Percentiles rank a stretch among this genome's conserved stretches.
Evolutionary conservation across 1,140 invertebrate genomes (phyloP).

Genomic region (Drosophila pachea): DNA sequence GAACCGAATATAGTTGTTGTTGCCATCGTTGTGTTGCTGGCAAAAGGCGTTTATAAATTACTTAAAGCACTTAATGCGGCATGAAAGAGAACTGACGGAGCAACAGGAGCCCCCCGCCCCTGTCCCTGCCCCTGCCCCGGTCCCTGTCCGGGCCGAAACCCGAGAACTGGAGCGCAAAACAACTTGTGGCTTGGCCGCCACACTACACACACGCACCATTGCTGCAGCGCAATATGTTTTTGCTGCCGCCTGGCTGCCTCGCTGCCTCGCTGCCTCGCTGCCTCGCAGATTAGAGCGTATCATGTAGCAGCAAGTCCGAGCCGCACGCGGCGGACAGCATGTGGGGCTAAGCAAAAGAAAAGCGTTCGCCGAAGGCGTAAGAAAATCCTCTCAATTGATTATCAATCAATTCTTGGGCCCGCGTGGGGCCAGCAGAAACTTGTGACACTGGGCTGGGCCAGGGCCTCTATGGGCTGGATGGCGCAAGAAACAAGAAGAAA

Average conservation of each 20-base stretch:
- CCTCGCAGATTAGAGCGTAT: conserved; percentile 66
- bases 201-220: conserved; percentile 22
- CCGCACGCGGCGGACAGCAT: conserved; percentile 48
- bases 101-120: conserved; percentile 5
- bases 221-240: conserved; percentile 59
- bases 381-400: conserved; percentile 78
- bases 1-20: conserved; percentile 72
- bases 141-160: background rate
- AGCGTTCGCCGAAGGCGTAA: conserved; percentile 24
- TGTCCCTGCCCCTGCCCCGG: background rate
- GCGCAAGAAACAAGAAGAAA: no score
- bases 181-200: conserved; percentile 65
- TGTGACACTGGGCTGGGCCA: conserved; percentile 1
- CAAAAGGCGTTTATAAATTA: conserved; percentile 75
- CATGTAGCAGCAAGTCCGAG: conserved; percentile 74
- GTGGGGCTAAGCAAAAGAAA: background rate
- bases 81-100: conserved; percentile 40
- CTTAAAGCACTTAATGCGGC: conserved; percentile 71
- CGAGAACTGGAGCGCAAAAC: conserved; percentile 8
- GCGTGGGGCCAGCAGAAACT: conserved; percentile 30
- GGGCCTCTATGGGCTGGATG: no score
- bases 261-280: background rate
- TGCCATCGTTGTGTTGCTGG: conserved; percentile 48
- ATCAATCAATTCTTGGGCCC: conserved; percentile 71
- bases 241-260: conserved; percentile 11